Evolutionary conservation across 2,797 vertebrate genomes (phyloP).

Genomic region (Tokudaia muenninki): DNA sequence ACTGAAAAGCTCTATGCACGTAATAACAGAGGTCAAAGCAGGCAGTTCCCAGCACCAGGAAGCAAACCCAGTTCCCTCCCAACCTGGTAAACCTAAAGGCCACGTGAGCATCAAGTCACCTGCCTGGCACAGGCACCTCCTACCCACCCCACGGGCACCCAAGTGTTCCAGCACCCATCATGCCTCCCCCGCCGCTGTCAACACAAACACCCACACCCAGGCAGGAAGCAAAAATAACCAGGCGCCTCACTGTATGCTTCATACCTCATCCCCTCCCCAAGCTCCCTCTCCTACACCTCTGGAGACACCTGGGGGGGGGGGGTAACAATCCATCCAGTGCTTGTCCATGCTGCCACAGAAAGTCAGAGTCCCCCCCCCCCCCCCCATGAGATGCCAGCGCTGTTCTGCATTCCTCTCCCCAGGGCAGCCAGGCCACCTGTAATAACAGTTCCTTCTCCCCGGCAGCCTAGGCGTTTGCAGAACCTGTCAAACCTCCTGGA

Average conservation of each 20-base stretch:
- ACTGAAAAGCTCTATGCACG: rapidly evolving
- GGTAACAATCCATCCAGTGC: rapidly evolving
- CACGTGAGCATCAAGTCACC: slow-evolving; percentile 71
- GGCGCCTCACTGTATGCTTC: neutral
- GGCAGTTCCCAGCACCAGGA: neutral
- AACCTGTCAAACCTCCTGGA: neutral
- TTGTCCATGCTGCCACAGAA: neutral
- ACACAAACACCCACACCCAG: slow-evolving; percentile 77
- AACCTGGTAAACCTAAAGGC: neutral
- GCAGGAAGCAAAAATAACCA: slow-evolving; percentile 75
- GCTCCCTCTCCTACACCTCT: neutral
- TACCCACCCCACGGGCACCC: slow-evolving; percentile 17
- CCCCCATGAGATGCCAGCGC: rapidly evolving
- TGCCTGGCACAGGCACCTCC: slow-evolving; percentile 62
- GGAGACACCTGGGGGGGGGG: neutral
- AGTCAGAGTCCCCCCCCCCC: neutral
- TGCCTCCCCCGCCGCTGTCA: slow-evolving; percentile 62
- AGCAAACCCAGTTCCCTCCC: neutral
- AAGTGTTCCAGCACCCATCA: slow-evolving; percentile 64
- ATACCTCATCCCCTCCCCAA: neutral
- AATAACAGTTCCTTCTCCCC: neutral
- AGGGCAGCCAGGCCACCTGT: neutral
- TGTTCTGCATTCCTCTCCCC: neutral
- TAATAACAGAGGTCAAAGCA: rapidly evolving
- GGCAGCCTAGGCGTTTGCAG: neutral